Evolutionary conservation across 2,797 vertebrate genomes (phyloP).

Genomic region (Poecilia wingei): DNA sequence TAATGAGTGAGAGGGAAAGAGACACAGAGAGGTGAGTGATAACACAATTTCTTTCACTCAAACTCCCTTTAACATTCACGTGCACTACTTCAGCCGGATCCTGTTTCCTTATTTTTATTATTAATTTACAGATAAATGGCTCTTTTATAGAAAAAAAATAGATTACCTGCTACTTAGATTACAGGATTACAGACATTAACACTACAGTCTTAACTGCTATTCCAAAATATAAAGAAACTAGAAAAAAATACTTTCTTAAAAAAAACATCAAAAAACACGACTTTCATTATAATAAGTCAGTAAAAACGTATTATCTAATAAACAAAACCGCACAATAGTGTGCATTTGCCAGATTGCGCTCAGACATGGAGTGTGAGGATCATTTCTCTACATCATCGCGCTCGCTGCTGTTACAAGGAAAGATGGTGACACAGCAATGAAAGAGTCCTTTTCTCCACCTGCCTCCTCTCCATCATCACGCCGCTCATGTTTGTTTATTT

Average conservation of each 20-base stretch:
- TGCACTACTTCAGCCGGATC: slow-evolving; percentile 1
- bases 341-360: slow-evolving; percentile 17
- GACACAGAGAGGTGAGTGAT: slow-evolving; percentile 35
- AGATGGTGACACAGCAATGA: slow-evolving; percentile 66
- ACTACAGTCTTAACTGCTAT: not conserved
- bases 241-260: not conserved
- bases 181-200: not conserved
- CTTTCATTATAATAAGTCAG: not conserved
- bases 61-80: slow-evolving; percentile 11
- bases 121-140: not conserved
- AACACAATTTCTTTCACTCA: slow-evolving; percentile 24
- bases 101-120: not conserved
- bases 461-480: slow-evolving; percentile 28
- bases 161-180: not conserved
- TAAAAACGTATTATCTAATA: not conserved
- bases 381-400: slow-evolving; percentile 50
- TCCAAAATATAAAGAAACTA: not conserved
- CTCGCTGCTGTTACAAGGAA: slow-evolving; percentile 45
- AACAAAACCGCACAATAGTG: too few relatives aligned
- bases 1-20: slow-evolving; percentile 51
- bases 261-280: not conserved
- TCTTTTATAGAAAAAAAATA: not conserved
- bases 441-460: slow-evolving; percentile 47
- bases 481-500: slow-evolving; percentile 23
- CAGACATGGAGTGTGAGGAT: slow-evolving; percentile 12